phyloP scores from a whole-genome alignment of 2,113 vertebrate species.

The Anser cygnoides region DNA sequence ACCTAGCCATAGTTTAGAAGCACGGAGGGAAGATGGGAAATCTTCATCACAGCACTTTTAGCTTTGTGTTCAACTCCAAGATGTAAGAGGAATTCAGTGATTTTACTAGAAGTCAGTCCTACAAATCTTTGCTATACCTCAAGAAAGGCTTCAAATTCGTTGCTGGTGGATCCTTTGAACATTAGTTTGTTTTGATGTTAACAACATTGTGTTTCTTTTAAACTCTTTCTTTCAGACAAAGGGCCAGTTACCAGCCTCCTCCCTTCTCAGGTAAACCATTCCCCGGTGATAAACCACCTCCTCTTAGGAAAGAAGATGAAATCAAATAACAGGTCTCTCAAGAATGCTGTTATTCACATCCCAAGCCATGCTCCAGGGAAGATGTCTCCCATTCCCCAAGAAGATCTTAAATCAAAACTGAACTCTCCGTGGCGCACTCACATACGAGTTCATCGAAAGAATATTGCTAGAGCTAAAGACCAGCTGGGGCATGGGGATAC shows the following conservation, averaged over 20 bases:
- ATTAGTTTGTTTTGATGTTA: neutral
- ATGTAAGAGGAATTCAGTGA: neutral
- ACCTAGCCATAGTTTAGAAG: neutral
- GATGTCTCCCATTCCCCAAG: slow-evolving; percentile 70
- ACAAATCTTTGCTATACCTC: neutral
- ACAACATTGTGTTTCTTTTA: slow-evolving; percentile 24
- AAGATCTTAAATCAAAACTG: slow-evolving; percentile 77
- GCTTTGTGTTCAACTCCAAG: neutral
- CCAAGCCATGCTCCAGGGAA: slow-evolving; percentile 73
- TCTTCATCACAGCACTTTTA: neutral
- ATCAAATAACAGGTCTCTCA: slow-evolving; percentile 72
- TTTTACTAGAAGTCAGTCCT: neutral
- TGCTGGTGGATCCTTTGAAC: neutral
- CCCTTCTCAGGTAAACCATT: slow-evolving; percentile 90
- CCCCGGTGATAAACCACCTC: slow-evolving; percentile 95
- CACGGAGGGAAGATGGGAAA: neutral
- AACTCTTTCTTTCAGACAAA: slow-evolving; percentile 85
- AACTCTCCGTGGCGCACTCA: slow-evolving; percentile 93
- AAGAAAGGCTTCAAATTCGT: neutral
- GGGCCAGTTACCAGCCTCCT: slow-evolving; percentile 91
- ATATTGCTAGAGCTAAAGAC: slow-evolving; percentile 81
- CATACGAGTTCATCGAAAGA: slow-evolving; percentile 89
- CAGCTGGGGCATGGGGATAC: slow-evolving; percentile 87
- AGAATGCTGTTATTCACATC: slow-evolving; percentile 78
- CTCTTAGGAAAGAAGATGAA: slow-evolving; percentile 91